Conservation (phyloP, 2,888 invertebrate genomes). For the Sinelater perroti region DNA sequence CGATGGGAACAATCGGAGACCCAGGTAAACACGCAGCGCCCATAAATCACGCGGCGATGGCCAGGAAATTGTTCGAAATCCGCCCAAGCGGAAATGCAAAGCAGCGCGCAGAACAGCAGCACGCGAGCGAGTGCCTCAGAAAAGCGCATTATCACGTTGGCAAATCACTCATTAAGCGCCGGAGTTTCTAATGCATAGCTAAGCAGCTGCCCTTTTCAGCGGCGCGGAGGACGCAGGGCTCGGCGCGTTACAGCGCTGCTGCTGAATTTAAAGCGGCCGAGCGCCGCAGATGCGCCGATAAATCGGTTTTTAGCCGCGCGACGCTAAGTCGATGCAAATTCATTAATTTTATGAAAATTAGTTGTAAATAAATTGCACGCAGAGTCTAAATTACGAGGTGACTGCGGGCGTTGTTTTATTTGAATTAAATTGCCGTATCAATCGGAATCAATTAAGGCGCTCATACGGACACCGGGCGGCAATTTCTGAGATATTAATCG, state of each 20-base stretch:
- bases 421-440: not conserved
- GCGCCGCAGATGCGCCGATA: slow-evolving; percentile 30
- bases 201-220: slow-evolving; percentile 5
- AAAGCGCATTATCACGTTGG: slow-evolving; percentile 34
- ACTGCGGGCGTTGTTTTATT: not conserved
- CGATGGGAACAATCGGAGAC: too few relatives aligned
- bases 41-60: slow-evolving; percentile 15
- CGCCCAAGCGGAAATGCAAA: slow-evolving; percentile 47
- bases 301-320: slow-evolving; percentile 27
- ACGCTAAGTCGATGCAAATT: slow-evolving; percentile 32
- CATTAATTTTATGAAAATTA: slow-evolving; percentile 38
- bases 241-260: slow-evolving; percentile 1
- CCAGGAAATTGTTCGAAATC: slow-evolving; percentile 44
- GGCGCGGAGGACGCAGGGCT: not conserved
- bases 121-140: slow-evolving; percentile 41
- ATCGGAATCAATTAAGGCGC: slow-evolving; percentile 1
- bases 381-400: slow-evolving; percentile 31
- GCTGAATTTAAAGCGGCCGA: slow-evolving; percentile 22
- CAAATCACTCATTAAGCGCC: slow-evolving; percentile 25
- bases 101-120: slow-evolving; percentile 17
- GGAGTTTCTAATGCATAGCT: slow-evolving; percentile 7
- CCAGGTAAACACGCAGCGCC: too few relatives aligned
- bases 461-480: too few relatives aligned
- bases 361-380: slow-evolving; percentile 38
- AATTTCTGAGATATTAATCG: too few relatives aligned